These are phyloP conservation scores for Melitaea athalia DNA, from an alignment of 2,888 invertebrate species.

Conservation along the genomic window DNA sequence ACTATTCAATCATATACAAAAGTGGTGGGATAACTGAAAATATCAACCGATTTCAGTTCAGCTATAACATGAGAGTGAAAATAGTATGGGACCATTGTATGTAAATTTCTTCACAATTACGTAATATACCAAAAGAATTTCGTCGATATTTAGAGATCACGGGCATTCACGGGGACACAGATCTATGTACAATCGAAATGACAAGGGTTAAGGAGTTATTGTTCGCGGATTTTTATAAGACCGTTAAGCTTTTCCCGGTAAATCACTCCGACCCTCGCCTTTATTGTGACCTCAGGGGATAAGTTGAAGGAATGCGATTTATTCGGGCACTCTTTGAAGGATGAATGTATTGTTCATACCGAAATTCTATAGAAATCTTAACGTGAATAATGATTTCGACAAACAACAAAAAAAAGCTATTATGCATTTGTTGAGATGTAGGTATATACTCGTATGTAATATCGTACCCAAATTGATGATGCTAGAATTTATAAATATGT, in stretches of 20 bases:
- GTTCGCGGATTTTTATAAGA: slow-evolving; percentile 38
- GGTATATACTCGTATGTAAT: no score
- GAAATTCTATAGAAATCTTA: slow-evolving; percentile 14
- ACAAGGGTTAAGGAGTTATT: slow-evolving; percentile 41
- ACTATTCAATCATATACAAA: no score
- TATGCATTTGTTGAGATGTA: no score
- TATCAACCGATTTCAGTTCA: no score
- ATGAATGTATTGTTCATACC: slow-evolving; percentile 26
- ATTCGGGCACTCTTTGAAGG: slow-evolving; percentile 27
- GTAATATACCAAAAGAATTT: background rate
- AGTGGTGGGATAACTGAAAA: no score
- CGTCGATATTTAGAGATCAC: background rate
- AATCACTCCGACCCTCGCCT: slow-evolving; percentile 39
- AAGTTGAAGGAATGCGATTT: slow-evolving; percentile 31
- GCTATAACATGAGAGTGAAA: no score
- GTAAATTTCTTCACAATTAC: background rate
- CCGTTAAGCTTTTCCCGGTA: slow-evolving; percentile 41
- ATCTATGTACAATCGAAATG: slow-evolving; percentile 35
- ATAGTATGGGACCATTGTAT: background rate
- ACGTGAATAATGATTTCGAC: background rate
- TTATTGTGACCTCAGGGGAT: slow-evolving; percentile 39
- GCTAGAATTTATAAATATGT: no score
- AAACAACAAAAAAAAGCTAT: background rate
- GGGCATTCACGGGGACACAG: slow-evolving; percentile 16
- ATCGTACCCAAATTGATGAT: no score